Evolutionary conservation across 1,140 invertebrate genomes (phyloP), one percentile per base, ranked within the genome.

Genomic region (Orussus abietinus): DNA sequence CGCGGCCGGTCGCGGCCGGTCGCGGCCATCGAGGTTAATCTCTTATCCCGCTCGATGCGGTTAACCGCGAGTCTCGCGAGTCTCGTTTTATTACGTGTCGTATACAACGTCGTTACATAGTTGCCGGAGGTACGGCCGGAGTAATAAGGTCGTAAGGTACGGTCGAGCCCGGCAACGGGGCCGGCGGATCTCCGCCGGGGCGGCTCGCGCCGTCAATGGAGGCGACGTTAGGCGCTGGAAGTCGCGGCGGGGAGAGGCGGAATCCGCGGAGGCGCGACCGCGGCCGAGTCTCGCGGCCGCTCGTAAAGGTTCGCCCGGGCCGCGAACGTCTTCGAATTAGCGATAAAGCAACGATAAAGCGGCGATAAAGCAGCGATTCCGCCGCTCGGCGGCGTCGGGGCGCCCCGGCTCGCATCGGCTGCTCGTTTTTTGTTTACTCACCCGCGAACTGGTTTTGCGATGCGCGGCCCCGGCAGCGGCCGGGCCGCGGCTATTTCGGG

Each of bases 341-440:
- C 64, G 65, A 69, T 69, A 69, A 69, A 69, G 59, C 59, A 62
- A 57, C 56, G 61, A 64, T 65, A 64, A 57, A 53, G 49, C 48
- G 55, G 58, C 14, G n/a, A n/a, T n/a, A n/a, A 69, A 69, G 59
- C 59, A 62, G 57, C 56, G 61, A 64, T 65, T 65, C 58, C 55
- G 49, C 48, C 57, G 58, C 14, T 20, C 52, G 59, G 51, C n/a
- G n/a, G n/a, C n/a, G n/a, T n/a, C n/a, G n/a, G n/a, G n/a, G n/a
- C n/a, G 19, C 19, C 11, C 34, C 15, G 10, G 34, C 10, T 19
- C 33, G 33, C 59, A 57, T 68, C 64, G 60, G 57, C 57, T 62
- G 59, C 58, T 70, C 62, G 64, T 74, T 74, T 74, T 74, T 72
- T 74, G 66, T 72, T 71, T 72, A 71, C 70, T 70, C 69, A 72